Conservation (phyloP, 2,888 invertebrate genomes). For the Ethmia dodecea region DNA sequence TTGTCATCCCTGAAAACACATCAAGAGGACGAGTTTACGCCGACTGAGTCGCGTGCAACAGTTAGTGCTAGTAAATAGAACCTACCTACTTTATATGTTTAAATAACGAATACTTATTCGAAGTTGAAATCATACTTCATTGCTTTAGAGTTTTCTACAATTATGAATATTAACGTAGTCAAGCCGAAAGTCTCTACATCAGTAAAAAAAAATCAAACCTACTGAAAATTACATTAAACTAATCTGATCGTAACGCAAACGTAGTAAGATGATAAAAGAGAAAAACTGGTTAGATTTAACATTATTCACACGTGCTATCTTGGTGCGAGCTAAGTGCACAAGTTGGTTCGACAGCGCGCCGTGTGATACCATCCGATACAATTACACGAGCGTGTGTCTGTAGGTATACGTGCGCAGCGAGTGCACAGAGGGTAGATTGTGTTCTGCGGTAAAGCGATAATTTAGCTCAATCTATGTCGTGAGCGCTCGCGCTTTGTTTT, state of each 20-base stretch:
- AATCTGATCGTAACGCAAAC: slow-evolving; percentile 55
- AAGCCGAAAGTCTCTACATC: too few species aligned
- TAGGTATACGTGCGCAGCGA: background rate
- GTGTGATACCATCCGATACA: slow-evolving; percentile 18
- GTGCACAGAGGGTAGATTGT: slow-evolving; percentile 50
- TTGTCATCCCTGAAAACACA: too few species aligned
- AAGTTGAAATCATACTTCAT: too few species aligned
- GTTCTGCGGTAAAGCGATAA: slow-evolving; percentile 78
- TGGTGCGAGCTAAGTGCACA: slow-evolving; percentile 47
- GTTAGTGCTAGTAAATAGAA: too few species aligned
- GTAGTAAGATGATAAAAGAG: slow-evolving; percentile 61
- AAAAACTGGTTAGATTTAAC: slow-evolving; percentile 60
- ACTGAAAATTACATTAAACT: too few species aligned
- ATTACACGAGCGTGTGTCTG: slow-evolving; percentile 16
- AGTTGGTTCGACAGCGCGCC: slow-evolving; percentile 30
- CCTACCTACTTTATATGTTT: too few species aligned
- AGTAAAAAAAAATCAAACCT: too few species aligned
- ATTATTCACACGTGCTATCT: slow-evolving; percentile 71
- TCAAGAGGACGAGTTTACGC: too few species aligned
- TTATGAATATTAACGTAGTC: too few species aligned
- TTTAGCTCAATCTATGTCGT: slow-evolving; percentile 77
- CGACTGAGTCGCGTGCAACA: too few species aligned
- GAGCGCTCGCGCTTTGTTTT: slow-evolving; percentile 73
- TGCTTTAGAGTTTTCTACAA: too few species aligned
- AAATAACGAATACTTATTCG: too few species aligned